Base-by-base conservation (phyloP, 2,888 invertebrate species). In the Euzophera pinguis region DNA sequence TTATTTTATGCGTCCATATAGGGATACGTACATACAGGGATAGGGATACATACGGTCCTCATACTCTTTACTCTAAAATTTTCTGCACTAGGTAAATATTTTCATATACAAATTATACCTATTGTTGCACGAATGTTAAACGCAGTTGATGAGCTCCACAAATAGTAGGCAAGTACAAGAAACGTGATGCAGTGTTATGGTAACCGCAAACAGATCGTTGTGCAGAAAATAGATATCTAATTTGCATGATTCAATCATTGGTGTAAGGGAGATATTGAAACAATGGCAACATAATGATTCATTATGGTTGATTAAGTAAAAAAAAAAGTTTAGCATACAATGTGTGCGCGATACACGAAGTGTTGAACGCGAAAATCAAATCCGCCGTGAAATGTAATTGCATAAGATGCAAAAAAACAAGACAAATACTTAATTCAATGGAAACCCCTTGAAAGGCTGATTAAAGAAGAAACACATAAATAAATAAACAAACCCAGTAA, bases 81-180 rank as follows among this genome's bases (percentile, higher is more conserved):
- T 73, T 69, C 73, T 67, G 73, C 77, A 76, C 72, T 76, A 78
- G 75, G 61, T 63, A 78, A 79, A 71, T 55, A 66, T 58, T 53
- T 62, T 57, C 52, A 62, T 67, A 59, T 67, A 62, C 60, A 64
- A 60, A 57, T 53, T 52, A 52, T 27, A n/a, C n/a, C n/a, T n/a
- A 56, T 57, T 49, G 58, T 56, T 52, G 56, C 50, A 55, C 54
- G 50, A 58, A 56, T 54, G 58, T 56, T 50, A 54, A 60, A 50
- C 32, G 43, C 35, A 22, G 35, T 35, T 9, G 52, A 60, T 57
- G 45, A 42, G 41, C 55, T 56, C 39, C 49, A 51, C 49, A 58
- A 60, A 57, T 47, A 60, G 50, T 39, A 8, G 16, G 14, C 27
- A n/a, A n/a, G 29, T 7, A 43, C 43, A 38, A 53, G 58, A 55